Evolutionary conservation across 1,140 invertebrate genomes (phyloP), one percentile per base, ranked within the genome.

Genomic region (Danaus melanippus): DNA sequence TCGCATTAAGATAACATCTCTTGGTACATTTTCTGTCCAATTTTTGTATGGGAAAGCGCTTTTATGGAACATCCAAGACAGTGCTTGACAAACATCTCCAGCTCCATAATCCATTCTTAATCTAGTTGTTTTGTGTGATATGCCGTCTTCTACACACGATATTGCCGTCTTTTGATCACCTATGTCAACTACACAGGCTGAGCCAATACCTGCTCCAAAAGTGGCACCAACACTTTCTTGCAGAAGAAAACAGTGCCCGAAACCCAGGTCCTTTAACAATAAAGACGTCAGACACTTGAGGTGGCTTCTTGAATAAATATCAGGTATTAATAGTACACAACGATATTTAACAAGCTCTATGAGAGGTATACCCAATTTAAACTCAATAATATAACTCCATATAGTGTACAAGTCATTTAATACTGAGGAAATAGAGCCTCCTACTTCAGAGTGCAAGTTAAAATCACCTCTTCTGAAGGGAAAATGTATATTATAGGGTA

Each of bases 101-200:
- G 96, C 95, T 9, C 97, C 97, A 82, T 96, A 97, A 62, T 96
- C 94, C 87, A 97, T 89, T 56, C 84, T 65, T 63, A 95, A 90
- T 73, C 96, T 89, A 0, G 96, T 97, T 50, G 93, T 93, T 73
- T 93, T 91, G 71, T 97, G 94, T 47, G 96, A 98, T 53, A 98
- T 95, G 10, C 96, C 96, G 90, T 98, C 97, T 87, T 98, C 97
- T 3, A 98, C 96, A 88, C 97, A 99, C 9, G 95, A 97, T 10
- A 98, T 93, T 0, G 96, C 95, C 1, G 95, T 97, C 88, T 98
- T 98, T 80, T 97, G 95, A 78, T 97, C 96, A 0, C 97, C 97
- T 46, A 98, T 93, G 83, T 99, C 97, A 8, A 99, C 93, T 10
- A 98, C 96, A 89, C 97, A 98, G 8, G 96, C 96, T 79, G 92